Evolutionary conservation across 2,113 vertebrate genomes (phyloP), one percentile per base, ranked within the genome.

Genomic region (Halcyon malimbica): DNA sequence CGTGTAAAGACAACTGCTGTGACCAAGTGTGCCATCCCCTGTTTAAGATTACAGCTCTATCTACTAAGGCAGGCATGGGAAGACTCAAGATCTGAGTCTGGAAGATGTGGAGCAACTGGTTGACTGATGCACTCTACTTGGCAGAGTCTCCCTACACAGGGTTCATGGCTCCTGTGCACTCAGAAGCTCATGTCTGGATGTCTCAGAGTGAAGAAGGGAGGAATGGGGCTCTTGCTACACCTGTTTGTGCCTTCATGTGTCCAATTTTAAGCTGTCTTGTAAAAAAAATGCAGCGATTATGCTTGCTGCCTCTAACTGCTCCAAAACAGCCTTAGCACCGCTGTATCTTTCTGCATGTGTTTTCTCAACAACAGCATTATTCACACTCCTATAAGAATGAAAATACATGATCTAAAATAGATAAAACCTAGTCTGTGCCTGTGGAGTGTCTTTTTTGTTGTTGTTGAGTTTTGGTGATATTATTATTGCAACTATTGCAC

Each of bases 331-430:
- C 25, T 54, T 41, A 62, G 44, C 2, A 1, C 69, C 68, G 50
- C 56, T 83, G 76, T 62, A 64, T 26, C 35, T 44, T 89, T 63
- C 79, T 78, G 53, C 57, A 26, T 11, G 11, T 77, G 25, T 56
- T 89, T 63, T 42, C 60, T 73, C 80, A 94, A 86, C 37, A 94
- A 86, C 37, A 67, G 14, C 63, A 86, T 21, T 51, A 56, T 59
- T 81, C 64, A 81, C n/a, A 10, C 20, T 59, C 15, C 31, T 62
- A 0, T 29, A 70, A 78, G 42, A 75, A 92, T 31, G 35, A 77
- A 91, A 93, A 60, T 17, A 57, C 59, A 18, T 63, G 16, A 81
- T 51, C 8, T 48, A 25, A 56, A 86, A 87, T 23, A 59, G 53
- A 33, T 11, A 54, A 69, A 83, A 86, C 35, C 33, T 37, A 41